A percentile compares a stretch with the other conserved stretches of the same genome.
phyloP scores from a whole-genome alignment of 2,888 invertebrate species.

The Pyrocoelia pectoralis region DNA sequence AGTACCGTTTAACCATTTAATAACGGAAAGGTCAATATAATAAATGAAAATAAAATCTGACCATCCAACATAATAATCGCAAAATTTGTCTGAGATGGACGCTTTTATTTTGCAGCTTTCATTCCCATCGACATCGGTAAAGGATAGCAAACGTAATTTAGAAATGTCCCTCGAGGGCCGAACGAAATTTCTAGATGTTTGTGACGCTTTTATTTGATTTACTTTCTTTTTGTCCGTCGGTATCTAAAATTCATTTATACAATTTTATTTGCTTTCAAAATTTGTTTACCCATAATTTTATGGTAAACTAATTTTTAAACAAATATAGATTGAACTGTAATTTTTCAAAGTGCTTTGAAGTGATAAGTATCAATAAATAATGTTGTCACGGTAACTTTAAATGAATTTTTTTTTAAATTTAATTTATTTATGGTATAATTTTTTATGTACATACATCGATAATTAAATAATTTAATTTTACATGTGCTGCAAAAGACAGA shows the following conservation, averaged over 20 bases:
- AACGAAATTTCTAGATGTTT: conserved; percentile 33
- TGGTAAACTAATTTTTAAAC: too few relatives aligned
- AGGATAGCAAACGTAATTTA: conserved; percentile 41
- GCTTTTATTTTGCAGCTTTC: conserved; percentile 41
- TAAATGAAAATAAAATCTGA: conserved; percentile 38
- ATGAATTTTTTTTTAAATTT: too few relatives aligned
- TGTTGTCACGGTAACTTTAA: too few relatives aligned
- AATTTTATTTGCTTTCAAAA: conserved; percentile 22
- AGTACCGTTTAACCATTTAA: not conserved
- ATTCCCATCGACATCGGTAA: conserved; percentile 27
- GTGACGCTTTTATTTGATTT: conserved; percentile 32
- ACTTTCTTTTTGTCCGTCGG: conserved; percentile 20
- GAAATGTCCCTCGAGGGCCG: conserved; percentile 33
- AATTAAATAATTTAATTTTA: too few relatives aligned
- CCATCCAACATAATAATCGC: conserved; percentile 35
- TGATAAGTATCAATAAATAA: too few relatives aligned
- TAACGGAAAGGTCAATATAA: not conserved
- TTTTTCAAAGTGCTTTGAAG: too few relatives aligned
- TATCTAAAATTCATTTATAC: conserved; percentile 31
- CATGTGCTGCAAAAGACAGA: too few relatives aligned
- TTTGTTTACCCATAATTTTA: conserved; percentile 23
- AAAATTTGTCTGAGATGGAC: conserved; percentile 39
- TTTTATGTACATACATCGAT: too few relatives aligned
- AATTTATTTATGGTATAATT: too few relatives aligned
- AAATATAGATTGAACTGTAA: too few relatives aligned